phyloP scores from a whole-genome alignment of 1,140 invertebrate species.

The Drosophila rufa region DNA sequence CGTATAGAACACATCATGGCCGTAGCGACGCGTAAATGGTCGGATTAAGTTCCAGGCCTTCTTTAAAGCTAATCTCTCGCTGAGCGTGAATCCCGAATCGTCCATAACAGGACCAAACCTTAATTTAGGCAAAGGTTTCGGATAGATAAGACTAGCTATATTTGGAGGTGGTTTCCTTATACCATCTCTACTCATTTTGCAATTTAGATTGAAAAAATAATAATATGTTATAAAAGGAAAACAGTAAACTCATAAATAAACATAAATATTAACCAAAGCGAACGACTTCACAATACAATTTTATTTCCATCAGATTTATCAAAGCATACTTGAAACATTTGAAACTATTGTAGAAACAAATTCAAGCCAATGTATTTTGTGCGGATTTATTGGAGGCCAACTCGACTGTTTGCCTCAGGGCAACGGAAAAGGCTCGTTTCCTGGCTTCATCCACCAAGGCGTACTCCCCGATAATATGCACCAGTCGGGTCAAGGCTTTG shows the following conservation, averaged over 20 bases:
- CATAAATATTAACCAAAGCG: background rate
- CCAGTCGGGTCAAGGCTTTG: conserved; percentile 9
- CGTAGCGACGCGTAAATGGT: conserved; percentile 44
- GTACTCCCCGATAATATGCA: conserved; percentile 34
- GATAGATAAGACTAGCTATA: conserved; percentile 19
- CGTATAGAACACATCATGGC: conserved; percentile 51
- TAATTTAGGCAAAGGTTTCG: conserved; percentile 45
- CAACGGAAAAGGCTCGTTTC: conserved; percentile 32
- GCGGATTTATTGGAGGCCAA: no score
- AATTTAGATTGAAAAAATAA: conserved; percentile 8
- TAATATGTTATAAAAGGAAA: background rate
- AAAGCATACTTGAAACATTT: conserved; percentile 11
- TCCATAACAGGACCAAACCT: conserved; percentile 39
- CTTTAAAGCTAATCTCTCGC: conserved; percentile 49
- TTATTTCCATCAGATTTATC: background rate
- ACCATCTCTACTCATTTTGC: background rate
- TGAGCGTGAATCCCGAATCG: conserved; percentile 53
- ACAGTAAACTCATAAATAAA: background rate
- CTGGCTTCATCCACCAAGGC: conserved; percentile 29
- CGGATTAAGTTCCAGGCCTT: conserved; percentile 56
- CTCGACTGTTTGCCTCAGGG: background rate
- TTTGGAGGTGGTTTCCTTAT: background rate
- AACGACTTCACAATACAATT: conserved; percentile 7
- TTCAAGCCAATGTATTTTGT: no score
- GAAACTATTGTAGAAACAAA: background rate